Percentiles rank a stretch among this genome's conserved stretches.
Conservation (phyloP, 2,888 invertebrate genomes). For the Merodon equestris region DNA sequence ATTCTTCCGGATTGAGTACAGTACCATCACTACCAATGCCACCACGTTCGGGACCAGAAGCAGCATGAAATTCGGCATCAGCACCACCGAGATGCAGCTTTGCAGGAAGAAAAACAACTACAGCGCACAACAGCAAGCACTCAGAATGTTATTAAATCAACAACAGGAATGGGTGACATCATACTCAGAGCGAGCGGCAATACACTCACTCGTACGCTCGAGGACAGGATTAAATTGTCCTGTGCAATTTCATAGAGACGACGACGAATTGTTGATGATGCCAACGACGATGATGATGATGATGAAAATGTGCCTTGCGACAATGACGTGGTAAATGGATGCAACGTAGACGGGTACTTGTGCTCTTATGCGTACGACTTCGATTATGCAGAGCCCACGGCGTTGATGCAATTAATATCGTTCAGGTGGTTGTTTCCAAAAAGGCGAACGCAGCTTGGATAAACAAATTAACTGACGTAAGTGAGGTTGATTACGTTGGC, state of each 20-base stretch:
- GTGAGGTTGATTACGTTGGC: background rate
- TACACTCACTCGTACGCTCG: constrained; percentile 15
- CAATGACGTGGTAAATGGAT: background rate
- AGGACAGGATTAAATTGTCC: constrained; percentile 44
- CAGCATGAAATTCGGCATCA: no score
- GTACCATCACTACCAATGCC: background rate
- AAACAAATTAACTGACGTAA: constrained; percentile 4
- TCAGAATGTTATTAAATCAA: constrained; percentile 52
- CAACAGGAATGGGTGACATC: constrained; percentile 1
- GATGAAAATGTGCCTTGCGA: constrained; percentile 12
- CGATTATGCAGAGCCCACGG: constrained; percentile 14
- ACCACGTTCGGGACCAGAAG: no score
- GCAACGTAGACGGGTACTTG: background rate
- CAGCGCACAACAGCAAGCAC: constrained; percentile 4
- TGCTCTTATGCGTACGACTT: background rate
- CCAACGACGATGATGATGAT: background rate
- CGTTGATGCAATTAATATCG: constrained; percentile 48
- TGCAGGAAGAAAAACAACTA: background rate
- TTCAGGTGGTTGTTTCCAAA: constrained; percentile 1
- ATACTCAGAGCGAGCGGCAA: background rate
- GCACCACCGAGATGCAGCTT: no score
- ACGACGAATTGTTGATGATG: constrained; percentile 34
- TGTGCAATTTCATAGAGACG: constrained; percentile 20
- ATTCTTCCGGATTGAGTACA: constrained; percentile 53
- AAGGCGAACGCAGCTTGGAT: background rate